Base-by-base conservation (phyloP, 2,888 invertebrate genomes). In the Cryptosula pallasiana region DNA sequence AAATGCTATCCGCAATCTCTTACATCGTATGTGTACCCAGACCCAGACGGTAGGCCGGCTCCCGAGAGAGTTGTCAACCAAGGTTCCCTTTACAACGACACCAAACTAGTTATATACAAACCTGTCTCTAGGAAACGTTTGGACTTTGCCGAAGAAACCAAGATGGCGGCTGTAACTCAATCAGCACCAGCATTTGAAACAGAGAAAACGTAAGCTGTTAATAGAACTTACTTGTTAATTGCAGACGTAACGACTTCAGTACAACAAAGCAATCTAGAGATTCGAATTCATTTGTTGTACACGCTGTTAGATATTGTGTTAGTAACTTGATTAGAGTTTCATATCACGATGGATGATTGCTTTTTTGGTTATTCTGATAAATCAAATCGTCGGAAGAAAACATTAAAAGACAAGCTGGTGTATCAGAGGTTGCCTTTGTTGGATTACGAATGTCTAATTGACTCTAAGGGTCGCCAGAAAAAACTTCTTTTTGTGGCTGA, bases 11-110 rank as follows among this genome's bases (percentile, higher is more conserved):
- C 81, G 3, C 74, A 76, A 70, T 74, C 77, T 55, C 76, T 78
- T 9, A 76, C 77, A 34, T 72, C 73, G 2, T 81, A 78, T 71
- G 74, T 73, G 23, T 74, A 76, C n/a, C 75, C 77, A 3, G 77
- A 76, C 20, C 76, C 77, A 23, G 73, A 75, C n/a, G 74, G 69
- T 3, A 54, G 54, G 0, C 55, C 29, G n/a, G 69, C 76, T 2
- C 80, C 82, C 1, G 75, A 79, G 34, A 74, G 83, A 35, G 77
- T 83, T n/a, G 81, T 79, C 0, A 79, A 82, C 73, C 83, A 83
- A 76, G 74, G 80, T 20, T 81, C 81, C 73, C 78, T 83, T 27
- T 74, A 78, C 55, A 77, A 81, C 34, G 82, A 83, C 72, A 83
- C 82, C 34, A 81, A 80, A 73, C 78, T 83, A 55, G 32, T 70